These are phyloP conservation scores for Bos indicus DNA, from an alignment of 2,113 vertebrate genomes.

Conservation along the genomic window DNA sequence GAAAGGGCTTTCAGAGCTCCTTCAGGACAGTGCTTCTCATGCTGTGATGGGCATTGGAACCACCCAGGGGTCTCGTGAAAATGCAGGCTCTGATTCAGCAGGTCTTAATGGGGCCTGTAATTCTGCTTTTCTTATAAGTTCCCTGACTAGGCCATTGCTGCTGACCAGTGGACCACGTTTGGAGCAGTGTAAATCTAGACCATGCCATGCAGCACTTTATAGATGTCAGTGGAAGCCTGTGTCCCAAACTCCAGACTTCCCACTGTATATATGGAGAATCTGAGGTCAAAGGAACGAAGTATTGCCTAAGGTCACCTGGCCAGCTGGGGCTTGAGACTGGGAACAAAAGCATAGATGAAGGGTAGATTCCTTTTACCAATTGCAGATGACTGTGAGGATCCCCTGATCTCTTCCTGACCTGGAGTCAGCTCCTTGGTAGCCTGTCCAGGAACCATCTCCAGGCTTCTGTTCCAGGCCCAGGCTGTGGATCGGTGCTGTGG, in stretches of 20 bases:
- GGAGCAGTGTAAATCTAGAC: background rate
- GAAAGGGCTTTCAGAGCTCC: background rate
- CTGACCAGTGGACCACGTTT: background rate
- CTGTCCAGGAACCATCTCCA: background rate
- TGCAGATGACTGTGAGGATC: background rate
- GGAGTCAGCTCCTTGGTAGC: background rate
- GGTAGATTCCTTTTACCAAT: background rate
- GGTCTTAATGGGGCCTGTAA: accelerated
- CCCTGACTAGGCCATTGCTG: background rate
- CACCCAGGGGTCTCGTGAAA: background rate
- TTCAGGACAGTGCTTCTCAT: background rate
- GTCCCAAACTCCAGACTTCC: background rate
- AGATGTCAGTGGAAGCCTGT: background rate
- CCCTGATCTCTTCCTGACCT: background rate
- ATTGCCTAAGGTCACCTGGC: background rate
- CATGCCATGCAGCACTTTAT: background rate
- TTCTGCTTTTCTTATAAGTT: background rate
- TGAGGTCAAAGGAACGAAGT: background rate
- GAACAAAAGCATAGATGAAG: background rate
- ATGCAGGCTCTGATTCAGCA: background rate
- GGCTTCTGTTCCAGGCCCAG: background rate
- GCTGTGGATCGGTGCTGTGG: background rate
- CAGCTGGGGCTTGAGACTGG: background rate
- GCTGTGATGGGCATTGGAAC: background rate
- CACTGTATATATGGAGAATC: background rate